These are phyloP conservation scores for Saimiri boliviensis DNA, from an alignment of 2,113 vertebrate species.

Conservation along the genomic window DNA sequence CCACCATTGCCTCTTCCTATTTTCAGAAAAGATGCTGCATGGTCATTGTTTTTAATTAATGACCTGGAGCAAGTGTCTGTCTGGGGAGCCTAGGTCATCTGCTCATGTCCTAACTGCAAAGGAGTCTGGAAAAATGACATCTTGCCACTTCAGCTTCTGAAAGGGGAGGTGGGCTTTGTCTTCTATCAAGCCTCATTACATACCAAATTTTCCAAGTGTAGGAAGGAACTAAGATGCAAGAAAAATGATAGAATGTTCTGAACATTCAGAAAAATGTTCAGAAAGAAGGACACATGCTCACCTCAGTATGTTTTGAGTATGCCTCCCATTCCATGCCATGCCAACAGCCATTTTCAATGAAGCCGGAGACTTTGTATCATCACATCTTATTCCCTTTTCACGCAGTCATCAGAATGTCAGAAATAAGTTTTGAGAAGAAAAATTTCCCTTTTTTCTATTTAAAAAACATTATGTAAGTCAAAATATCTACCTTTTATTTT, in stretches of 20 bases:
- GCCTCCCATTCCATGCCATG: background rate
- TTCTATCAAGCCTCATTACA: background rate
- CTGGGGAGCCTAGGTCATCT: background rate
- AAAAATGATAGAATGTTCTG: background rate
- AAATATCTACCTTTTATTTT: background rate
- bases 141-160: background rate
- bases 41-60: background rate
- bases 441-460: constrained; percentile 35
- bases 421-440: background rate
- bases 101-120: background rate
- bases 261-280: background rate
- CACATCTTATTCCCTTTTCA: background rate
- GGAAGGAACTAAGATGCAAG: background rate
- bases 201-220: background rate
- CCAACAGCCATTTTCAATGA: rapidly evolving
- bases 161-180: background rate
- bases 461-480: background rate
- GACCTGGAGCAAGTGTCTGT: background rate
- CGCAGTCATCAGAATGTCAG: background rate
- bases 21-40: background rate
- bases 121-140: background rate
- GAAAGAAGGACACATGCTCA: background rate
- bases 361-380: background rate
- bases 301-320: rapidly evolving
- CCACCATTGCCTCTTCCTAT: background rate